Evolutionary conservation across 2,113 vertebrate genomes (phyloP).

Genomic region (Colius striatus): DNA sequence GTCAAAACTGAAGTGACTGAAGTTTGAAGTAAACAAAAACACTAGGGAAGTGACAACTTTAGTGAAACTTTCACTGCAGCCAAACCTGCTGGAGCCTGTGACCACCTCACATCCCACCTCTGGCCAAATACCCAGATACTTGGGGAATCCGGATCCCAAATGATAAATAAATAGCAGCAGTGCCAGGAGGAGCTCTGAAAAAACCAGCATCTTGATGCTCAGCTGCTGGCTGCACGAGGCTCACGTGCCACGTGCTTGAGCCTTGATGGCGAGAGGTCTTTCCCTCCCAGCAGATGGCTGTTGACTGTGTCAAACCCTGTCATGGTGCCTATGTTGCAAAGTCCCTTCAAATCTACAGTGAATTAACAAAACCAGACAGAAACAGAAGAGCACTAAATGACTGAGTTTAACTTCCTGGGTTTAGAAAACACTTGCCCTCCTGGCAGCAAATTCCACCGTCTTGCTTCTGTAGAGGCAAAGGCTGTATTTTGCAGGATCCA

Average conservation of each 20-base stretch:
- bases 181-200: neutral
- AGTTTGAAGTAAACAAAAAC: neutral
- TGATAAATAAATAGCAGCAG: neutral
- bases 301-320: neutral
- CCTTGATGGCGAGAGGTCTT: slow-evolving; percentile 18
- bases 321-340: slow-evolving; percentile 18
- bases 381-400: slow-evolving; percentile 45
- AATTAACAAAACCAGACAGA: slow-evolving; percentile 61
- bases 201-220: neutral
- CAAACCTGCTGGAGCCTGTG: neutral
- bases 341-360: slow-evolving; percentile 18
- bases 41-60: neutral
- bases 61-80: neutral
- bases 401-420: slow-evolving; percentile 26
- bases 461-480: neutral
- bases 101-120: neutral
- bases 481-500: neutral
- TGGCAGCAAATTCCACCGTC: neutral
- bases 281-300: slow-evolving; percentile 54
- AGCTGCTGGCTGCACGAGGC: neutral
- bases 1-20: neutral
- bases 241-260: neutral
- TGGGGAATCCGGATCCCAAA: neutral
- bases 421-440: neutral
- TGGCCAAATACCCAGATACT: rapidly evolving